Evolutionary conservation across 2,888 invertebrate genomes (phyloP), one percentile per base, ranked within the genome.

Genomic region (Caenorhabditis zanzibari): DNA sequence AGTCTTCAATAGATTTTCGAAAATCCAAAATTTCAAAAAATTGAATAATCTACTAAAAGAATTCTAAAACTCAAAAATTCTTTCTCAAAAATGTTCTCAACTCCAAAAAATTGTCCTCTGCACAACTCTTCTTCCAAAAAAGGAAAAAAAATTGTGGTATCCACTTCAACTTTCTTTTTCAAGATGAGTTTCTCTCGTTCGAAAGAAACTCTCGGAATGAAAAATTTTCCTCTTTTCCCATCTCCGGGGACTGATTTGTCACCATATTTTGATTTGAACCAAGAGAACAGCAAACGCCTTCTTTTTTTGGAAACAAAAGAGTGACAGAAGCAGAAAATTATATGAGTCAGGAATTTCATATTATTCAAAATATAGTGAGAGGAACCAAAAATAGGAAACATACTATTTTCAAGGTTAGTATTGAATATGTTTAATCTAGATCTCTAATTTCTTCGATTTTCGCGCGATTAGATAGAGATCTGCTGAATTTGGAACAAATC

Each of bases 181-280:
- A 9, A 58, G 59, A 73, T 73, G 61, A 73, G 73, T 73, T 73
- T 63, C 44, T 6, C 0, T 26, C 14, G 28, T 22, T 16, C 1
- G 32, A 12, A 19, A 22, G 38, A 38, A 38, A 38, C 38, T 12
- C 9, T 10, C 7, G 47, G 19, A 47, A 47, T 19, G 6, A 19
- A 26, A 12, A 26, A 9, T 26, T 28, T 3, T 38, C 61, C 56
- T n/a, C n/a, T n/a, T n/a, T n/a, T n/a, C n/a, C n/a, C n/a, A n/a
- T n/a, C 75, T 59, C 75, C 49, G 49, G 75, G 68, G 75, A 59
- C 58, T 47, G 59, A 68, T 68, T 66, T 76, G 75, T 76, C 75
- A 68, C 75, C 75, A 38, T 77, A 69, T 77, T 63, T 69, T 35
- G 32, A 54, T 44, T n/a, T 26, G 47, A 32, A 56, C 35, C 22